phyloP scores from a whole-genome alignment of 2,797 vertebrate species.

The Eremophila alpestris region DNA sequence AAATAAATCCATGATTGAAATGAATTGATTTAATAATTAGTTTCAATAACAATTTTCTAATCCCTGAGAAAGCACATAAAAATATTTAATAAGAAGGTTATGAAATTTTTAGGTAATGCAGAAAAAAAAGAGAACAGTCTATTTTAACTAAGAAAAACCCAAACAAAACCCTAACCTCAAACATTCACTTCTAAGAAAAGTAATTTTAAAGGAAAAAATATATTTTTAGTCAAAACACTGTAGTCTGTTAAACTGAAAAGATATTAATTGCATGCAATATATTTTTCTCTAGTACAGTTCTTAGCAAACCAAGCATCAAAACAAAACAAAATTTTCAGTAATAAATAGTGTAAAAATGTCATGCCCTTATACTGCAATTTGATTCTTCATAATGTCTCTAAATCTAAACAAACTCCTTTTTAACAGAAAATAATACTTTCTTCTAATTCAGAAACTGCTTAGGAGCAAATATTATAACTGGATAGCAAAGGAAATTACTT shows the following conservation, averaged over 20 bases:
- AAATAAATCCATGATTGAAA: not conserved
- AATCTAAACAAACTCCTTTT: not conserved
- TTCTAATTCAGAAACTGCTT: not conserved
- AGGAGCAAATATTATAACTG: not conserved
- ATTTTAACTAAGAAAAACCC: not conserved
- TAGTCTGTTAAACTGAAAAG: not conserved
- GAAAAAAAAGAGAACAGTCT: not conserved
- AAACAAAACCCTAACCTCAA: not conserved
- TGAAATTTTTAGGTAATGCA: not conserved
- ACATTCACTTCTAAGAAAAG: not conserved
- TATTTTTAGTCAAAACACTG: not conserved
- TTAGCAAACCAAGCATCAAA: not conserved
- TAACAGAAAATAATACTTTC: not conserved
- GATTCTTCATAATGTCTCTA: not conserved
- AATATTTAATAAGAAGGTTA: not conserved
- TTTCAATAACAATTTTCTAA: not conserved
- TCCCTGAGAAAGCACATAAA: not conserved
- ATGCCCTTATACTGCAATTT: not conserved
- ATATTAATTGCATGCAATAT: not conserved
- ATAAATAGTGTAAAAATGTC: not conserved
- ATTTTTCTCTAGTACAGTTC: not conserved
- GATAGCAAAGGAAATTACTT: conserved; percentile 3
- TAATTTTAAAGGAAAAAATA: not conserved
- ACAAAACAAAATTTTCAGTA: not conserved
- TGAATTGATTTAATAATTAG: not conserved